These are phyloP conservation scores for Drosophila sulfurigaster DNA, from an alignment of 1,140 invertebrate genomes.

Conservation along the genomic window DNA sequence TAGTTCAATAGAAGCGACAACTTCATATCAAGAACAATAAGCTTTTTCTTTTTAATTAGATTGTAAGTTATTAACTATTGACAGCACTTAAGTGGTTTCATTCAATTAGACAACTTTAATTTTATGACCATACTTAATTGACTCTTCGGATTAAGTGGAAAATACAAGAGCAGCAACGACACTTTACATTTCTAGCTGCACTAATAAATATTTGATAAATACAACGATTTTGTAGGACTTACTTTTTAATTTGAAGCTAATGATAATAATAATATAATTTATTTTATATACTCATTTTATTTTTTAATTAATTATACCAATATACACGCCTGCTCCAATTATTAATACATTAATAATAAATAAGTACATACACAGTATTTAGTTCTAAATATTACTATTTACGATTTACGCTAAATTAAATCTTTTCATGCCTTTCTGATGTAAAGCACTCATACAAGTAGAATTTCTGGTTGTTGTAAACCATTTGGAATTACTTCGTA, in stretches of 20 bases:
- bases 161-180: not conserved
- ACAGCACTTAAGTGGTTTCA: conserved; percentile 1
- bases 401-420: not conserved
- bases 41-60: not conserved
- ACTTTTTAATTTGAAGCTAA: not conserved
- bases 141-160: not conserved
- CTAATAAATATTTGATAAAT: not conserved
- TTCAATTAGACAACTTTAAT: not conserved
- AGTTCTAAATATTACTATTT: no score
- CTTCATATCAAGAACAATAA: not conserved
- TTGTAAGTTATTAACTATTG: not conserved
- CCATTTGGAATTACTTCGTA: not conserved
- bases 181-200: not conserved
- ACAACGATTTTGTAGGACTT: not conserved
- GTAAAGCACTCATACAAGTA: not conserved
- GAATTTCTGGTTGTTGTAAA: not conserved
- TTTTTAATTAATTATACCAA: no score
- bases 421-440: not conserved
- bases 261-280: no score
- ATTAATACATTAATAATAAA: no score
- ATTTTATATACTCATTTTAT: no score
- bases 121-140: not conserved
- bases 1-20: not conserved
- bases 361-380: no score
- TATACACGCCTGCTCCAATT: no score